phyloP scores from a whole-genome alignment of 2,888 invertebrate species.

The Xanthia icteritia region DNA sequence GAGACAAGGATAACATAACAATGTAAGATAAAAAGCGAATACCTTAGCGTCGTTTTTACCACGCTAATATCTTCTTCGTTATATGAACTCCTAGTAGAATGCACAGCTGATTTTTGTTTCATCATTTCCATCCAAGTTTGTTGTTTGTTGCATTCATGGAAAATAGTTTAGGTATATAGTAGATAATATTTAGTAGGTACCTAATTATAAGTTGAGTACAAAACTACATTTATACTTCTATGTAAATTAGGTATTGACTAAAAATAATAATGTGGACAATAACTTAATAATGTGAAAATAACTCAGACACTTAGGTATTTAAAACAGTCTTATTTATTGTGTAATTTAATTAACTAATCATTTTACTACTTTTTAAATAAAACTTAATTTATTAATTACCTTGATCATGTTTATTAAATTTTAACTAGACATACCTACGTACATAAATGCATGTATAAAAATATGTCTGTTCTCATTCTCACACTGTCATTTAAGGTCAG shows the following conservation, averaged over 20 bases:
- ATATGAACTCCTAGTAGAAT: constrained; percentile 59
- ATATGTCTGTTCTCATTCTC: not conserved
- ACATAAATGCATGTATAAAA: not conserved
- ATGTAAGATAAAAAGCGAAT: constrained; percentile 37
- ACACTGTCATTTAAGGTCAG: not conserved
- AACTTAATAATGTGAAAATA: too few relatives aligned
- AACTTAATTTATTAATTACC: not conserved
- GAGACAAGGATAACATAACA: constrained; percentile 59
- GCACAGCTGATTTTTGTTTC: constrained; percentile 68
- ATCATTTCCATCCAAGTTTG: constrained; percentile 19
- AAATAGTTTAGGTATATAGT: not conserved
- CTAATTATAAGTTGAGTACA: constrained; percentile 14
- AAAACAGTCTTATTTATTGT: not conserved
- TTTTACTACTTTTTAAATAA: not conserved
- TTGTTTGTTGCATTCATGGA: constrained; percentile 5
- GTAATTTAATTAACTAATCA: not conserved
- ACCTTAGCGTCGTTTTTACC: constrained; percentile 24
- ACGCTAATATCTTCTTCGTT: constrained; percentile 33
- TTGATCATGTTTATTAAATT: not conserved
- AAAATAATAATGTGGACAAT: constrained; percentile 1
- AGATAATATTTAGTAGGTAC: not conserved
- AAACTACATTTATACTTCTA: not conserved
- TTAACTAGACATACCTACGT: not conserved
- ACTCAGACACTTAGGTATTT: not conserved
- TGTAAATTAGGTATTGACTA: too few relatives aligned